A percentile compares a stretch with the other conserved stretches of the same genome.
These are phyloP conservation scores for Tokudaia tokunoshimensis DNA, from an alignment of 2,797 vertebrate genomes.

Conservation along the genomic window DNA sequence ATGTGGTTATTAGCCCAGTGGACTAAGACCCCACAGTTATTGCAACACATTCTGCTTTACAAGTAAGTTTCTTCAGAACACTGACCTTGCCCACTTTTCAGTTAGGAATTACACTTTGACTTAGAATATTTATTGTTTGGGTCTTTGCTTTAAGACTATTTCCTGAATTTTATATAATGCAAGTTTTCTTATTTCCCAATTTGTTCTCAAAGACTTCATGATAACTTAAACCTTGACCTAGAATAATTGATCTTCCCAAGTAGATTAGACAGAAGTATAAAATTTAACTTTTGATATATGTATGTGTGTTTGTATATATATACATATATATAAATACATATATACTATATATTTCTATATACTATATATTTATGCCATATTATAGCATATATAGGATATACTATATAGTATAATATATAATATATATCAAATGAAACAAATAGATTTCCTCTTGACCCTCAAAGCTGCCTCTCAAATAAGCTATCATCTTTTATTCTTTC, in stretches of 20 bases:
- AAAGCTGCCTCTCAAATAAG: not conserved
- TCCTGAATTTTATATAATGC: not conserved
- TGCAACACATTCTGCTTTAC: constrained; percentile 27
- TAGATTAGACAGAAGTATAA: not conserved
- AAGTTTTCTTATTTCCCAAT: not conserved
- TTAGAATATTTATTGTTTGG: not conserved
- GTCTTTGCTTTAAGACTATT: constrained; percentile 14
- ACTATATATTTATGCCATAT: not conserved
- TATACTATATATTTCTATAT: not conserved
- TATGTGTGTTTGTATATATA: not conserved
- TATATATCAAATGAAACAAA: not conserved
- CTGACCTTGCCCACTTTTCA: not conserved
- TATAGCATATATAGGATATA: not conserved
- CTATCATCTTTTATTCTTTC: not conserved
- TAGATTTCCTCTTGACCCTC: not conserved
- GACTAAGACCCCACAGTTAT: constrained; percentile 61
- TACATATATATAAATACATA: not conserved
- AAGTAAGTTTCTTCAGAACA: constrained; percentile 49
- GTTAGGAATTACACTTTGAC: constrained; percentile 14
- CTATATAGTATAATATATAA: not conserved
- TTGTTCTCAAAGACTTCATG: not conserved
- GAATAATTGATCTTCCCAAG: constrained; percentile 41
- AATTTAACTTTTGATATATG: not conserved
- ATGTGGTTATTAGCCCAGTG: constrained; percentile 41
- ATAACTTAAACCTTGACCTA: constrained; percentile 40